Conservation (phyloP, 2,113 vertebrate genomes). For the Tenebrosternarchus preto region DNA sequence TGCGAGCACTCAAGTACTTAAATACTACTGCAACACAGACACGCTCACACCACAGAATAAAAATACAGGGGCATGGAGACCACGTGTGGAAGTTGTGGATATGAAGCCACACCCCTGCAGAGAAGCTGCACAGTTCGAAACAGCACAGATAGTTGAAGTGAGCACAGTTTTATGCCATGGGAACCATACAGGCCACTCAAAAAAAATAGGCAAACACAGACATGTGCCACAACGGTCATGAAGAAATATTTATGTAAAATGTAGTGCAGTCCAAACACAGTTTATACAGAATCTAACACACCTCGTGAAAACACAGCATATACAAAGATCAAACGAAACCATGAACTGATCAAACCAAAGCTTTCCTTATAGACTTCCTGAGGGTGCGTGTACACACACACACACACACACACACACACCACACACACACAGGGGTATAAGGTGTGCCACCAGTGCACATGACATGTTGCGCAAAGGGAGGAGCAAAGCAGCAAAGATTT, state of each 20-base stretch:
- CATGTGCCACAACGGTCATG: too few species aligned
- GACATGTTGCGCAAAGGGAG: conserved; percentile 23
- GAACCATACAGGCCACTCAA: too few species aligned
- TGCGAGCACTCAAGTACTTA: conserved; percentile 35
- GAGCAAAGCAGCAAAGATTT: conserved; percentile 1
- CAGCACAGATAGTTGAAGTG: background rate
- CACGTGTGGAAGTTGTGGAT: conserved; percentile 75
- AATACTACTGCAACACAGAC: conserved; percentile 25
- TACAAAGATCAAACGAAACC: too few species aligned
- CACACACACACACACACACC: background rate
- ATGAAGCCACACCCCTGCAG: conserved; percentile 57
- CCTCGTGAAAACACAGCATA: too few species aligned
- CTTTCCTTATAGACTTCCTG: background rate
- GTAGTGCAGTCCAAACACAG: background rate
- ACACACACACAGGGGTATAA: background rate
- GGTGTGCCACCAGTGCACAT: background rate
- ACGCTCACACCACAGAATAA: conserved; percentile 51
- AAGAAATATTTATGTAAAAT: background rate
- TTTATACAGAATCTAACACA: background rate
- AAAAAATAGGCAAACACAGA: background rate
- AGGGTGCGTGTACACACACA: background rate
- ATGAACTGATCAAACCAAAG: background rate
- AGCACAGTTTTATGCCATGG: background rate
- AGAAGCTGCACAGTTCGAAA: conserved; percentile 18
- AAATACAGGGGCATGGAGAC: conserved; percentile 66